Evolutionary conservation across 2,797 vertebrate species (phyloP).

Genomic region (Cheirogaleus major): DNA sequence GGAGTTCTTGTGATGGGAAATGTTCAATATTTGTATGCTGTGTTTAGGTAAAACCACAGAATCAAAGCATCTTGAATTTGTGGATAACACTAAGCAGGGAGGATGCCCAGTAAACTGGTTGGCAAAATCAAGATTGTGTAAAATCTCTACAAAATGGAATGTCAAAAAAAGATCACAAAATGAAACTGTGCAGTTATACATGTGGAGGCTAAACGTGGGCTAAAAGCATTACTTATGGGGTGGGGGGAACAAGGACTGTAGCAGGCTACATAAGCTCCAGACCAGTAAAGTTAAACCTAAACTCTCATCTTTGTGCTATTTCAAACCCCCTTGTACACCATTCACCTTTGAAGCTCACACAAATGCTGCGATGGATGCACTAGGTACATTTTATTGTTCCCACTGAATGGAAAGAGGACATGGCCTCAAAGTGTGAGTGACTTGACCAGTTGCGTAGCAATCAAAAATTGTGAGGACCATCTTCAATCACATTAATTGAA

Average conservation of each 20-base stretch:
- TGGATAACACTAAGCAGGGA: neutral
- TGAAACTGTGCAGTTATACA: neutral
- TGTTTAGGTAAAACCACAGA: neutral
- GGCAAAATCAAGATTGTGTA: slow-evolving; percentile 13
- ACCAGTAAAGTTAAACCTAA: neutral
- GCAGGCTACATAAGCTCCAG: neutral
- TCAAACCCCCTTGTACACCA: neutral
- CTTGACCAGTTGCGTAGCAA: neutral
- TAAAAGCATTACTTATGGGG: neutral
- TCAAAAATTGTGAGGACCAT: neutral
- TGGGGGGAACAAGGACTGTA: neutral
- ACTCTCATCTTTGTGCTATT: neutral
- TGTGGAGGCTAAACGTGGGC: neutral
- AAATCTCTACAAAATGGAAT: neutral
- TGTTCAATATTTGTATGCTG: neutral
- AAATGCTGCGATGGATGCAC: too few species aligned
- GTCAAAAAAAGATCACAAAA: neutral
- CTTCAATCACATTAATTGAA: neutral
- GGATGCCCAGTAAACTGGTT: neutral
- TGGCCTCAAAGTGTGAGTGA: neutral
- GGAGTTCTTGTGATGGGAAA: neutral
- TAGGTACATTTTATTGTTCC: neutral
- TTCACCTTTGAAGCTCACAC: neutral
- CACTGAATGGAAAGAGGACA: neutral
- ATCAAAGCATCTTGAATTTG: neutral